Evolutionary conservation across 1,140 invertebrate species (phyloP).

Genomic region (Zophobas morio): DNA sequence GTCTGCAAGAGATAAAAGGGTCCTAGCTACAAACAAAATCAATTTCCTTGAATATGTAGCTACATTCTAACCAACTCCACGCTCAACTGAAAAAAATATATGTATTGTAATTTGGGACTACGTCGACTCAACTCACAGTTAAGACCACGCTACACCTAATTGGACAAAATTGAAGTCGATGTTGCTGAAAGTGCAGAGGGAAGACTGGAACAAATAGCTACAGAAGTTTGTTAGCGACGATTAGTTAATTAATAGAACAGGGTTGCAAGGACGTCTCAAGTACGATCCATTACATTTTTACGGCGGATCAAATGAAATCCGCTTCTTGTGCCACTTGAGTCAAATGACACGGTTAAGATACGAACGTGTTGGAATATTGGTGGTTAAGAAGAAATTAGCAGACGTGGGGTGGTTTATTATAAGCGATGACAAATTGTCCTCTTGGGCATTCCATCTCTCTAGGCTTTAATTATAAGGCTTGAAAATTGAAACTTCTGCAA

Average conservation of each 20-base stretch:
- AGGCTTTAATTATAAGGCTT: conserved; percentile 36
- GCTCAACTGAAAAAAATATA: too few species aligned
- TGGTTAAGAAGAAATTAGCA: conserved; percentile 17
- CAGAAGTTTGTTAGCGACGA: too few species aligned
- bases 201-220: too few species aligned
- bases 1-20: conserved; percentile 33
- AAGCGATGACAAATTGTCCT: conserved; percentile 36
- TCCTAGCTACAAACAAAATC: conserved; percentile 10
- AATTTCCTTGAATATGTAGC: not conserved
- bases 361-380: conserved; percentile 24
- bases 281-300: not conserved
- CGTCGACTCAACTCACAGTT: too few species aligned
- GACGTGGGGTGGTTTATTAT: conserved; percentile 28
- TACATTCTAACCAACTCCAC: too few species aligned
- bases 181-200: too few species aligned
- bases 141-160: not conserved
- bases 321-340: conserved; percentile 13
- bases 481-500: conserved; percentile 35
- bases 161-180: not conserved
- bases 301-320: not conserved
- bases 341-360: conserved; percentile 22
- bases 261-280: too few species aligned
- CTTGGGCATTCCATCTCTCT: conserved; percentile 28
- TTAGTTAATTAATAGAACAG: too few species aligned
- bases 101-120: too few species aligned